phyloP scores from a whole-genome alignment of 2,797 vertebrate genomes.

The Gallirallus australis region DNA sequence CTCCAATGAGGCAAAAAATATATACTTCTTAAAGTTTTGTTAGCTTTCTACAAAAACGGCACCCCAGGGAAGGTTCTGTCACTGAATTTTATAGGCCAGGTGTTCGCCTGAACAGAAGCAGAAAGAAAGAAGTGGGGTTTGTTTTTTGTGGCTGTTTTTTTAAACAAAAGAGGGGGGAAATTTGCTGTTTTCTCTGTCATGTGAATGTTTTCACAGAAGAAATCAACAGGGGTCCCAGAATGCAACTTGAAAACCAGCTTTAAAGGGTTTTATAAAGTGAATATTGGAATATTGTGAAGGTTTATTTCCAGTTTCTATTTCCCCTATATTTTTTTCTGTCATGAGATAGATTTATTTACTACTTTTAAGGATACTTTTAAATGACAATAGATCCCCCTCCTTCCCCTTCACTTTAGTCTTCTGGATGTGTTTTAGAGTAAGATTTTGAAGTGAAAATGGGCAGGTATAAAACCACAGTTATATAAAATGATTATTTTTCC shows the following conservation, averaged over 20 bases:
- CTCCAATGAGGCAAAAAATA: slow-evolving; percentile 58
- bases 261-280: slow-evolving; percentile 1
- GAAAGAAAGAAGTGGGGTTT: neutral
- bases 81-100: slow-evolving; percentile 66
- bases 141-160: neutral
- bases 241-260: slow-evolving; percentile 4
- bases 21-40: slow-evolving; percentile 57
- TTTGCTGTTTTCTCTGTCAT: neutral
- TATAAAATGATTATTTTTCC: neutral
- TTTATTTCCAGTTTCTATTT: slow-evolving; percentile 7
- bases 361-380: neutral
- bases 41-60: slow-evolving; percentile 57
- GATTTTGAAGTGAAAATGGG: neutral
- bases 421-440: neutral
- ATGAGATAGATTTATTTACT: neutral
- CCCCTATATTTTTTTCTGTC: neutral
- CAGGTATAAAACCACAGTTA: neutral
- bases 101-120: slow-evolving; percentile 52
- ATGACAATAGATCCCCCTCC: neutral
- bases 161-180: neutral
- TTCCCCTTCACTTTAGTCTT: neutral
- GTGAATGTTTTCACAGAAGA: slow-evolving; percentile 1
- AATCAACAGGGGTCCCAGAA: slow-evolving; percentile 31
- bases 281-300: slow-evolving; percentile 1
- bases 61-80: slow-evolving; percentile 58